Conservation (phyloP, 2,797 vertebrate species). For the Ptychobarbus kaznakovi region DNA sequence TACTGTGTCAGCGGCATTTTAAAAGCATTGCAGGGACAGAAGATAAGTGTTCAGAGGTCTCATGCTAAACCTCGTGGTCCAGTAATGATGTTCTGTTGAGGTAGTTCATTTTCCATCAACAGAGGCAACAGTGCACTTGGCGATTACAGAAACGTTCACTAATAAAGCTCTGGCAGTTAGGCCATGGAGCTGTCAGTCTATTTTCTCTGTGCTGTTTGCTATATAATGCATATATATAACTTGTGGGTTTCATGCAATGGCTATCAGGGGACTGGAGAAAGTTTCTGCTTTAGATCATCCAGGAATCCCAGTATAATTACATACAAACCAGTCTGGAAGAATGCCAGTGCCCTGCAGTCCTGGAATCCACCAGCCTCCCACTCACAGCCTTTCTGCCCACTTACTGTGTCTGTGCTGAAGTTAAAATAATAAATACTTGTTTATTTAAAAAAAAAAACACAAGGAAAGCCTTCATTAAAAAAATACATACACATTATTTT, state of each 20-base stretch:
- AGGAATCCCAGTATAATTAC: constrained; percentile 37
- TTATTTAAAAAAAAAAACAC: neutral
- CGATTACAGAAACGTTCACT: constrained; percentile 54
- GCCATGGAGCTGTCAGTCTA: constrained; percentile 52
- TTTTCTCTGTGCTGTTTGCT: constrained; percentile 53
- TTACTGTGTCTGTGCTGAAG: neutral
- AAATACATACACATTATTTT: neutral
- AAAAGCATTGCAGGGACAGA: constrained; percentile 22
- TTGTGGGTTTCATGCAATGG: constrained; percentile 27
- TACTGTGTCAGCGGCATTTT: constrained; percentile 45
- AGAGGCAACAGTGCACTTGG: constrained; percentile 28
- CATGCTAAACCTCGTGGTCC: constrained; percentile 8
- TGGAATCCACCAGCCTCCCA: neutral
- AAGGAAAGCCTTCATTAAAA: neutral
- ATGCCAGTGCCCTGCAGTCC: constrained; percentile 29
- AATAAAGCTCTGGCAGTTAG: constrained; percentile 54
- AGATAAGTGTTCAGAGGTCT: constrained; percentile 33
- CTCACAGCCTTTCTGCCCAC: neutral
- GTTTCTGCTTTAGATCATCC: constrained; percentile 38
- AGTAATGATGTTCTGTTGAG: constrained; percentile 45
- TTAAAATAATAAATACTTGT: neutral
- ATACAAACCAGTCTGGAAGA: constrained; percentile 45
- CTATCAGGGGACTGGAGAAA: constrained; percentile 33
- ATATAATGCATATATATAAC: constrained; percentile 39
- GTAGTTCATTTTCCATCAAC: constrained; percentile 38